phyloP scores from a whole-genome alignment of 1,140 invertebrate genomes.

The Penaeus chinensis region DNA sequence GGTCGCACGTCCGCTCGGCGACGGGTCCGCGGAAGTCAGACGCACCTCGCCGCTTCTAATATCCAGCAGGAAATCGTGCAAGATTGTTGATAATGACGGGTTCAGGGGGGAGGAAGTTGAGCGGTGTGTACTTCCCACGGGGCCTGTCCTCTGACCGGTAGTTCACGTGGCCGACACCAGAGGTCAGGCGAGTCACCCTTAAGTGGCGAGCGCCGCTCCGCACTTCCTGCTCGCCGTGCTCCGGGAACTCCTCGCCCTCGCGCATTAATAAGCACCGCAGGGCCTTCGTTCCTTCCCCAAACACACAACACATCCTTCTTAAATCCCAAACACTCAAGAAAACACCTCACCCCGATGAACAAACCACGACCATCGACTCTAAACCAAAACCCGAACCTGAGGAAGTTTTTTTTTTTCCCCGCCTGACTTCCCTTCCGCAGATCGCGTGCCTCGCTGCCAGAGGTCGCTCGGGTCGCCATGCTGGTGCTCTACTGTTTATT shows the following conservation, averaged over 20 bases:
- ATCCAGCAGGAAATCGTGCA: not conserved
- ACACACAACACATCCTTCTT: not conserved
- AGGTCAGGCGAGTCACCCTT: slow-evolving; percentile 4
- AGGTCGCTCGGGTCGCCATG: slow-evolving; percentile 6
- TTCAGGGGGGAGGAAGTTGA: slow-evolving; percentile 6
- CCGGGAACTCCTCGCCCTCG: not conserved
- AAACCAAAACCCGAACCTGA: no score
- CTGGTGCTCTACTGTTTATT: slow-evolving; percentile 25
- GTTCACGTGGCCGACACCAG: slow-evolving; percentile 16
- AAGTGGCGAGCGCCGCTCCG: slow-evolving; percentile 9
- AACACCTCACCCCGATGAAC: not conserved
- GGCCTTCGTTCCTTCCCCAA: not conserved
- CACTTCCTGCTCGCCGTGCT: slow-evolving; percentile 4
- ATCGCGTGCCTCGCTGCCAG: slow-evolving; percentile 9
- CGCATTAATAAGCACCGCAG: not conserved
- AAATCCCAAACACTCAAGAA: not conserved
- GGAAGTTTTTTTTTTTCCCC: no score
- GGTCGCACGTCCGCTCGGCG: not conserved
- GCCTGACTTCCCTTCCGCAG: not conserved
- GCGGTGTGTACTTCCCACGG: slow-evolving; percentile 10
- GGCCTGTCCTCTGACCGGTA: slow-evolving; percentile 21
- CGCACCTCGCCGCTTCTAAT: not conserved
- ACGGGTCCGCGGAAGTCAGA: not conserved
- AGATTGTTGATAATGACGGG: slow-evolving; percentile 27
- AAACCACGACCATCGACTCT: no score